A percentile compares a stretch with the other conserved stretches of the same genome.
phyloP scores from a whole-genome alignment of 2,113 vertebrate genomes.

The Smithornis capensis region DNA sequence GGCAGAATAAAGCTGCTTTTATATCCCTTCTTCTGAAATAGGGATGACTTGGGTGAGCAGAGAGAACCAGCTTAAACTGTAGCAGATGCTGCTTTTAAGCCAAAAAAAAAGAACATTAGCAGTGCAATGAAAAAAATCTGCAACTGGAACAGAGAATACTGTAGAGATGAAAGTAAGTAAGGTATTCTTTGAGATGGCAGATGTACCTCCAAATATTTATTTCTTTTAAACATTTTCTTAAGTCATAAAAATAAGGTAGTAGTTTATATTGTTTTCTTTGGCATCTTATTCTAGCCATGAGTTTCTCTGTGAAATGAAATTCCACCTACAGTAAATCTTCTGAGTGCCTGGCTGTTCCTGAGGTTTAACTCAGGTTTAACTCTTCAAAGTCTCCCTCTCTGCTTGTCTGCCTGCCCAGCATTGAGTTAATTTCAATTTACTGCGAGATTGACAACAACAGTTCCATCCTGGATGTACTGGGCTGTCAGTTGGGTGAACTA shows the following conservation, averaged over 20 bases:
- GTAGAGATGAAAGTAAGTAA: neutral
- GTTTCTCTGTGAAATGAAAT: conserved; percentile 52
- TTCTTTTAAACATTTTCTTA: conserved; percentile 46
- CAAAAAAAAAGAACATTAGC: neutral
- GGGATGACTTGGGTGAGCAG: neutral
- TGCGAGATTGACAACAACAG: neutral
- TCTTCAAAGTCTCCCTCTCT: neutral
- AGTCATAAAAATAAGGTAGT: conserved; percentile 35
- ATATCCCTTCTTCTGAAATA: neutral
- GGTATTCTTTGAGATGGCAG: conserved; percentile 40
- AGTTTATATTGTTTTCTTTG: conserved; percentile 50
- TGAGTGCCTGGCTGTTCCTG: neutral
- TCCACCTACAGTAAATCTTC: conserved; percentile 51
- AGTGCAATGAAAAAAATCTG: neutral
- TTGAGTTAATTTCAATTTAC: neutral
- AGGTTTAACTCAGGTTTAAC: conserved; percentile 55
- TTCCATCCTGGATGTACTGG: neutral
- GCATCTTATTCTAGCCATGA: conserved; percentile 43
- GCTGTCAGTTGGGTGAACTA: neutral
- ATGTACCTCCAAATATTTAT: conserved; percentile 38
- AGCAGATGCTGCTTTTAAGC: neutral
- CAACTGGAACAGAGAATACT: neutral
- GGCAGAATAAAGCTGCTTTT: neutral
- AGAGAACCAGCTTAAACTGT: neutral
- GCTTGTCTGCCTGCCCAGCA: neutral